A percentile compares a stretch with the other conserved stretches of the same genome.
These are phyloP conservation scores for Taurulus bubalis DNA, from an alignment of 2,113 vertebrate genomes.

Conservation along the genomic window DNA sequence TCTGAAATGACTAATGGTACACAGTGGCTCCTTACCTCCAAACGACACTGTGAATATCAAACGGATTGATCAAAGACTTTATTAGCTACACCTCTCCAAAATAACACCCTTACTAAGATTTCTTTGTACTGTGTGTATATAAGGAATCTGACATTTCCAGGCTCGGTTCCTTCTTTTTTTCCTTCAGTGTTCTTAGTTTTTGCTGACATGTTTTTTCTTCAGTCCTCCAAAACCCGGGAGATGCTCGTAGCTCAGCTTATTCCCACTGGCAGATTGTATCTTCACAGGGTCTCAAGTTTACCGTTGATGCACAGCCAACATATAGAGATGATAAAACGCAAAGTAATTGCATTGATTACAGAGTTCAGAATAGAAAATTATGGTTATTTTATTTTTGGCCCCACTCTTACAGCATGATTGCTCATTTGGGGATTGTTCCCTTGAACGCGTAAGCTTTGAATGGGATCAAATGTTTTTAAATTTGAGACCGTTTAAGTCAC, in stretches of 20 bases:
- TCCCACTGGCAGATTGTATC: slow-evolving; percentile 48
- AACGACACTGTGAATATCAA: slow-evolving; percentile 68
- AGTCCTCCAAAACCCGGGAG: slow-evolving; percentile 29
- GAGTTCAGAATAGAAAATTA: slow-evolving; percentile 28
- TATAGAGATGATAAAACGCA: slow-evolving; percentile 35
- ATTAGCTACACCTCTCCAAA: slow-evolving; percentile 54
- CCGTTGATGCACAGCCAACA: slow-evolving; percentile 32
- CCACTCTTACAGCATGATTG: slow-evolving; percentile 6
- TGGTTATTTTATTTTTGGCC: not conserved
- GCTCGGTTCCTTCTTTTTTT: slow-evolving; percentile 10
- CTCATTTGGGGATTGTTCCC: slow-evolving; percentile 25
- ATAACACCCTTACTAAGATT: slow-evolving; percentile 13
- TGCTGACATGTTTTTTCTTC: slow-evolving; percentile 48
- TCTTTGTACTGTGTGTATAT: slow-evolving; percentile 39
- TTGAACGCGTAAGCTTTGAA: slow-evolving; percentile 23
- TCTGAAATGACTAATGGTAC: slow-evolving; percentile 67
- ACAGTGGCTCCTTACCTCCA: slow-evolving; percentile 43
- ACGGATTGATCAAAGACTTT: slow-evolving; percentile 70
- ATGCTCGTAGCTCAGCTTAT: slow-evolving; percentile 29
- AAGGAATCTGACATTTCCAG: slow-evolving; percentile 56
- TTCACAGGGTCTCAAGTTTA: slow-evolving; percentile 44
- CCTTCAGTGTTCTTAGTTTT: slow-evolving; percentile 30
- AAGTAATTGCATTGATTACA: slow-evolving; percentile 45
- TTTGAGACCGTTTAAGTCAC: slow-evolving; percentile 32
- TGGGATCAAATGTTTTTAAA: slow-evolving; percentile 19